These are phyloP conservation scores for Oryzias curvinotus DNA, from an alignment of 2,113 vertebrate genomes.

Conservation along the genomic window DNA sequence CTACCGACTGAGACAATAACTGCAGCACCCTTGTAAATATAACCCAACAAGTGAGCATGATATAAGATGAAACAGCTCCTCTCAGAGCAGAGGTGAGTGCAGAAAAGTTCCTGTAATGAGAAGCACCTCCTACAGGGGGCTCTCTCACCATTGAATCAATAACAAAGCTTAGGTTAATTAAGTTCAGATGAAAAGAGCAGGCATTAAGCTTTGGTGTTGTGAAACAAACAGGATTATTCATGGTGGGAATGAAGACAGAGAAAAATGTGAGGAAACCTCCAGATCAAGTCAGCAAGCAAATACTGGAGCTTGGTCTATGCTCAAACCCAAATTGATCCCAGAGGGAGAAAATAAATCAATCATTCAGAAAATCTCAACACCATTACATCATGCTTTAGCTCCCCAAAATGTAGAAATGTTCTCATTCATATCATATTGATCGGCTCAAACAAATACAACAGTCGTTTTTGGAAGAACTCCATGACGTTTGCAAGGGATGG, in stretches of 20 bases:
- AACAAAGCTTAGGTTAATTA: conserved; percentile 21
- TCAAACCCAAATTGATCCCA: conserved; percentile 55
- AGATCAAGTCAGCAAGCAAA: conserved; percentile 10
- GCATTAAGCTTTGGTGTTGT: neutral
- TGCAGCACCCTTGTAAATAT: neutral
- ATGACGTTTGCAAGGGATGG: neutral
- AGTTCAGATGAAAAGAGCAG: conserved; percentile 14
- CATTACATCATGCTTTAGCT: conserved; percentile 35
- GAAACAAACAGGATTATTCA: conserved; percentile 32
- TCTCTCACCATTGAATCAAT: conserved; percentile 19
- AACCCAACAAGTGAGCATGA: conserved; percentile 10
- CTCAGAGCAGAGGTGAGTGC: neutral
- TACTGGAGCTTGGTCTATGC: neutral
- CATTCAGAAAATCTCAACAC: conserved; percentile 37
- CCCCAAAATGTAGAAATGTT: conserved; percentile 16
- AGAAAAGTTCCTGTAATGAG: neutral
- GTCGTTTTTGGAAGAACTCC: too few relatives aligned
- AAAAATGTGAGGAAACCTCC: conserved; percentile 14
- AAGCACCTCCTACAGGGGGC: conserved; percentile 5
- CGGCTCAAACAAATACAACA: neutral
- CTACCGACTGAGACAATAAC: neutral
- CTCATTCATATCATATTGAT: conserved; percentile 56
- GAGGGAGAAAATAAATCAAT: conserved; percentile 30
- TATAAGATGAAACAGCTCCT: neutral
- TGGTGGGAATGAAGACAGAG: conserved; percentile 15